Evolutionary conservation across 2,888 invertebrate species (phyloP).

Genomic region (Drepana falcataria): DNA sequence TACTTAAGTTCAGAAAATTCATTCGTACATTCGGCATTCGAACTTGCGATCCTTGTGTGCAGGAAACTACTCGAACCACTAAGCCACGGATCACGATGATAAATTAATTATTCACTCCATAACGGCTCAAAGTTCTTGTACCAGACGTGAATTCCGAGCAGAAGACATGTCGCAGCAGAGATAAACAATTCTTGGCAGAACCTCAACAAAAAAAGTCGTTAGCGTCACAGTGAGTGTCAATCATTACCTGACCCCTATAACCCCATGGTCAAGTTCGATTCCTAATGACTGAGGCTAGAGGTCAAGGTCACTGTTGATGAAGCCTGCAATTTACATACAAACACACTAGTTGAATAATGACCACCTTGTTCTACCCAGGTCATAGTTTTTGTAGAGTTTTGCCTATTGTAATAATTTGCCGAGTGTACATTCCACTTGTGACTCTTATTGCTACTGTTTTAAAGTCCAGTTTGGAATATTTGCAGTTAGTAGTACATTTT

Average conservation of each 20-base stretch:
- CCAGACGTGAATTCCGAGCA: too few relatives aligned
- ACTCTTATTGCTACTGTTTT: not conserved
- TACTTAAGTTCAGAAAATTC: too few relatives aligned
- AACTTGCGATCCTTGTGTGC: too few relatives aligned
- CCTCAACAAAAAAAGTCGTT: slow-evolving; percentile 36
- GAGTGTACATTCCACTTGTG: not conserved
- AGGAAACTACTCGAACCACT: too few relatives aligned
- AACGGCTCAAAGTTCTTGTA: too few relatives aligned
- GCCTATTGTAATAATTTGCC: slow-evolving; percentile 3
- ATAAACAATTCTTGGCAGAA: not conserved
- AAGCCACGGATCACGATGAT: too few relatives aligned
- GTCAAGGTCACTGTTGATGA: slow-evolving; percentile 40
- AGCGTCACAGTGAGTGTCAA: slow-evolving; percentile 46
- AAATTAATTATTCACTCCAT: too few relatives aligned
- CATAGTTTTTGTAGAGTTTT: slow-evolving; percentile 51
- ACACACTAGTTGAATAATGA: slow-evolving; percentile 53
- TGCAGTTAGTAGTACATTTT: not conserved
- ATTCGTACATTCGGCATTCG: too few relatives aligned
- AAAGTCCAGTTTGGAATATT: not conserved
- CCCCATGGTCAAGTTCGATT: slow-evolving; percentile 71
- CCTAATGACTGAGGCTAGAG: slow-evolving; percentile 59
- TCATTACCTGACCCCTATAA: slow-evolving; percentile 44
- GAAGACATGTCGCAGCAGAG: too few relatives aligned
- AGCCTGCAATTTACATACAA: slow-evolving; percentile 66
- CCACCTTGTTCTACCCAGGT: slow-evolving; percentile 47